Percentiles rank a stretch among this genome's conserved stretches.
Conservation (phyloP, 2,888 invertebrate species). For the Crossocerus cetratus region DNA sequence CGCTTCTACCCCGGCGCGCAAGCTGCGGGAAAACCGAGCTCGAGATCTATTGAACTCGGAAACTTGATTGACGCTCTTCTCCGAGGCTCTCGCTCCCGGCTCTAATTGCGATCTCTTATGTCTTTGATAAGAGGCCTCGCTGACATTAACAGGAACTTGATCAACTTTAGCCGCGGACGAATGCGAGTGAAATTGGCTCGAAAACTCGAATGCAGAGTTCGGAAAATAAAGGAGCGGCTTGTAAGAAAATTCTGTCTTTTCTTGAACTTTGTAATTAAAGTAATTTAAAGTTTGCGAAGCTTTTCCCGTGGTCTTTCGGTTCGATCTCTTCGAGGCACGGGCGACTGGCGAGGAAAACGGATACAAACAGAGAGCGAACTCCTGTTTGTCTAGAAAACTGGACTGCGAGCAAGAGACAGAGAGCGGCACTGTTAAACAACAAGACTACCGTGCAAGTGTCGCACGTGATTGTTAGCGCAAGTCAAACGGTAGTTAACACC, state of each 20-base stretch:
- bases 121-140: not conserved
- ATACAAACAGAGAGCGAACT: slow-evolving; percentile 11
- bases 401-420: slow-evolving; percentile 38
- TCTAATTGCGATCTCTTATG: not conserved
- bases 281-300: too few species aligned
- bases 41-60: too few species aligned
- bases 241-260: too few species aligned
- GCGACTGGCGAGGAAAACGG: slow-evolving; percentile 6
- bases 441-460: slow-evolving; percentile 55
- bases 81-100: not conserved
- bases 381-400: slow-evolving; percentile 29
- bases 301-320: not conserved
- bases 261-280: too few species aligned
- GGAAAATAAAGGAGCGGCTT: too few species aligned
- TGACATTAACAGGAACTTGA: not conserved
- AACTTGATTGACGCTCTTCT: not conserved
- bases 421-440: slow-evolving; percentile 48
- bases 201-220: too few species aligned
- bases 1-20: not conserved
- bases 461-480: slow-evolving; percentile 49
- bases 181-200: too few species aligned
- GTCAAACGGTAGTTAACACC: slow-evolving; percentile 31
- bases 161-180: not conserved
- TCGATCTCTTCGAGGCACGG: slow-evolving; percentile 34
- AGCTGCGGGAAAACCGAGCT: too few species aligned